Evolutionary conservation across 2,113 vertebrate species (phyloP).

Genomic region (Sapayoa aenigma): DNA sequence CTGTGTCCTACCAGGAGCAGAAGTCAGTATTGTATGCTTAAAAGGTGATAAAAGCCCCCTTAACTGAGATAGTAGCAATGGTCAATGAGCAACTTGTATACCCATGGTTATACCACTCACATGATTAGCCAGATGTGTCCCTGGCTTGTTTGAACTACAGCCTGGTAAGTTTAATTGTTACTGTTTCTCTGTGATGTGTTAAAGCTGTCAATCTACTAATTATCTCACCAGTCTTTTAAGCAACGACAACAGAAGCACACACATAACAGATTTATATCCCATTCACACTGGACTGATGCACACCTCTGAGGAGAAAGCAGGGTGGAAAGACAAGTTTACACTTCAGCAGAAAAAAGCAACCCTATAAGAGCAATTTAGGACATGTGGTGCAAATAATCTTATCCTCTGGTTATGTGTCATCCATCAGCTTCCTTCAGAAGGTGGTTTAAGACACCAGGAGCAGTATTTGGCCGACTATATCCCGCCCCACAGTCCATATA

Average conservation of each 20-base stretch:
- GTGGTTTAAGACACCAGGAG: background rate
- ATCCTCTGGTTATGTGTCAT: background rate
- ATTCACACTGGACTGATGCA: background rate
- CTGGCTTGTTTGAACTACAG: background rate
- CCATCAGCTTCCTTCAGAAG: background rate
- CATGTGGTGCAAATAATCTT: background rate
- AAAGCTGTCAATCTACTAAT: background rate
- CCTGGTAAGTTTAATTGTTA: background rate
- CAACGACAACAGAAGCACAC: background rate
- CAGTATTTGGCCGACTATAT: background rate
- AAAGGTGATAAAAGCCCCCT: background rate
- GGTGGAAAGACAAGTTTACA: background rate
- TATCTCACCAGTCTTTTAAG: background rate
- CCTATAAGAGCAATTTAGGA: background rate
- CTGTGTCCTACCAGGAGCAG: background rate
- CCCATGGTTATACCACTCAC: background rate
- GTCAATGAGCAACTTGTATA: background rate
- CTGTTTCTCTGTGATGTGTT: background rate
- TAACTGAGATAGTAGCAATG: background rate
- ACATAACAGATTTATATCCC: background rate
- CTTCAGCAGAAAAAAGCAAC: background rate
- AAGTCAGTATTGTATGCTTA: background rate
- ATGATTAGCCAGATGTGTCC: background rate
- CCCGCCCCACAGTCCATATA: background rate
- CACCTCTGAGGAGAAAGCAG: background rate